Evolutionary conservation across 1,140 invertebrate species (phyloP), one percentile per base, ranked within the genome.

Genomic region (Eufriesea mexicana): DNA sequence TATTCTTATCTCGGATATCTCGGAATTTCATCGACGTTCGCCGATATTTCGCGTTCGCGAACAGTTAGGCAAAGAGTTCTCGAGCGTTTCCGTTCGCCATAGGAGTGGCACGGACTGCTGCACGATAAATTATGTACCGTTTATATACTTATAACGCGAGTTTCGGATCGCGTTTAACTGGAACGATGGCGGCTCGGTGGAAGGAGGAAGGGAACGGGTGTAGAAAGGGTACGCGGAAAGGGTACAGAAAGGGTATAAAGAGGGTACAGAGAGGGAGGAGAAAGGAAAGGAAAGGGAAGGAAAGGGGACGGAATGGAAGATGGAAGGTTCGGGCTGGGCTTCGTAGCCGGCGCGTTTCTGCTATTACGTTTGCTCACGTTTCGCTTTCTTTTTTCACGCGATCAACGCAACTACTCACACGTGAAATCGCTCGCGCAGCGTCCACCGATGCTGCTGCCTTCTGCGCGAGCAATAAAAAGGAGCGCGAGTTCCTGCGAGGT

Each of bases 371-470:
- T 59, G 77, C 59, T 49, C 82, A 71, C 78, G 82, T 79, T 66
- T 79, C 66, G 59, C 73, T 75, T 84, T 88, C 68, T 84, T 88
- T 88, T 82, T 82, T 85, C 82, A 64, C 86, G 78, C 86, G 83
- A 88, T 88, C 86, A 88, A 87, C 86, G 86, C 86, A 70, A 75
- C 78, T 87, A 87, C 86, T 88, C 86, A 49, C 78, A 88, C 86
- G 86, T 88, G 86, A 88, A 88, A 88, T 88, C 86, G 86, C 76
- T 59, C 76, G 76, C 81, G 55, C 54, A 77, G 68, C 79, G 70
- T 64, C 70, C 74, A 12, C 7, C 70, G 49, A 28, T 49, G 18
- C 72, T 64, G n/a, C 68, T 54, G 84, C 85, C 55, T 86, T 77
- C 57, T 59, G 51, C 70, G 70, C 35, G 42, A 23, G 78, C 64